Conservation (phyloP, 2,888 invertebrate genomes). For the Thymelicus acteon region DNA sequence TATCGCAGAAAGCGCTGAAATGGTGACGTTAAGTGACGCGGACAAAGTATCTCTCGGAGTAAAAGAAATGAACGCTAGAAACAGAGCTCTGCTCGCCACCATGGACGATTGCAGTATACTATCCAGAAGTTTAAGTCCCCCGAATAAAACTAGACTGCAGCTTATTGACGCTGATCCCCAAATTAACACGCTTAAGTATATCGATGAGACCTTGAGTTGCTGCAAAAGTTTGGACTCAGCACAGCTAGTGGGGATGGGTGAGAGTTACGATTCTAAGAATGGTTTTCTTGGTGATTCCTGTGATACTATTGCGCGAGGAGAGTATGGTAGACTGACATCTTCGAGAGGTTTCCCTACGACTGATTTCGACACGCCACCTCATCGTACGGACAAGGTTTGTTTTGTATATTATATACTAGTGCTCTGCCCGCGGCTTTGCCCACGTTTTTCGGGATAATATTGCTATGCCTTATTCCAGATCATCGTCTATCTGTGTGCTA, state of each 20-base stretch:
- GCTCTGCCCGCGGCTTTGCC: no score
- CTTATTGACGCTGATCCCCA: constrained; percentile 79
- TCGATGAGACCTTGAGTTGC: constrained; percentile 84
- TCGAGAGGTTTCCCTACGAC: constrained; percentile 56
- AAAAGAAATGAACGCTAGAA: constrained; percentile 77
- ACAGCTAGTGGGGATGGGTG: constrained; percentile 78
- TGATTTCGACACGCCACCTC: constrained; percentile 74
- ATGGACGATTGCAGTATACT: constrained; percentile 82
- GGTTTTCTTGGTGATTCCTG: constrained; percentile 77
- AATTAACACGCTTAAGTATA: constrained; percentile 86
- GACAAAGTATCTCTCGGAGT: constrained; percentile 74
- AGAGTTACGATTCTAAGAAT: constrained; percentile 77
- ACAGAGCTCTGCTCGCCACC: constrained; percentile 80
- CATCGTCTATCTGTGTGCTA: no score
- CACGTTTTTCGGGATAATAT: no score
- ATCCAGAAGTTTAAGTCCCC: constrained; percentile 77
- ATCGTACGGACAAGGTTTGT: constrained; percentile 67
- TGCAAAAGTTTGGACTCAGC: constrained; percentile 80
- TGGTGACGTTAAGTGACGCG: constrained; percentile 86
- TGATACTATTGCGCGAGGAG: constrained; percentile 76
- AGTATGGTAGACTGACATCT: constrained; percentile 67
- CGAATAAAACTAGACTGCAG: constrained; percentile 71
- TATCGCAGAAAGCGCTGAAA: constrained; percentile 88
- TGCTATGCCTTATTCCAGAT: background rate
- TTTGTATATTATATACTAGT: background rate